These are phyloP conservation scores for Cephonodes hylas DNA, from an alignment of 2,888 invertebrate genomes.

Conservation along the genomic window DNA sequence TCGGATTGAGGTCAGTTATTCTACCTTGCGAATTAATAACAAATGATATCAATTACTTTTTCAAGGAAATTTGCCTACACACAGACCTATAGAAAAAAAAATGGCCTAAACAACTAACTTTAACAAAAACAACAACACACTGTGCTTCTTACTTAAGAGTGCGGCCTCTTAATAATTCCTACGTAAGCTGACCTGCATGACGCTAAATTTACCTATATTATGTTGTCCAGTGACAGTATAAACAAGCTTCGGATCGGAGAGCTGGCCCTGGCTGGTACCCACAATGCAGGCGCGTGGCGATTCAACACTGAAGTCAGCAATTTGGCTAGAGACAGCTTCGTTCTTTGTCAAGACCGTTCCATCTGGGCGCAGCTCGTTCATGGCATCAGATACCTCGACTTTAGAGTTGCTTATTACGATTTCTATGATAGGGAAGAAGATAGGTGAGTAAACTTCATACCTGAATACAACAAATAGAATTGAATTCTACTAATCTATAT, in stretches of 20 bases:
- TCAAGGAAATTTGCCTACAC: no score
- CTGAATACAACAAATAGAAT: background rate
- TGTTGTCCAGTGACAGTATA: constrained; percentile 52
- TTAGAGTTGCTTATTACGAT: constrained; percentile 87
- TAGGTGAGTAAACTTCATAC: constrained; percentile 41
- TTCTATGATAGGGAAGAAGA: constrained; percentile 61
- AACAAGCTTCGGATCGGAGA: constrained; percentile 68
- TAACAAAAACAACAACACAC: no score
- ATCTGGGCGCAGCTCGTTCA: constrained; percentile 92
- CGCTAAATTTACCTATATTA: constrained; percentile 24
- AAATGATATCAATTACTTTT: no score
- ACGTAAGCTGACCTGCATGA: no score
- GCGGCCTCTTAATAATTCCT: no score
- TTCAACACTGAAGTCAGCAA: constrained; percentile 74
- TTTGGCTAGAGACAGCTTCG: constrained; percentile 62
- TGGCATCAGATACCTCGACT: constrained; percentile 90
- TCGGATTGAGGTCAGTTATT: no score
- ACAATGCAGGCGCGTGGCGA: constrained; percentile 80
- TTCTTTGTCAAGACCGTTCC: constrained; percentile 86
- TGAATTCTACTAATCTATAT: background rate
- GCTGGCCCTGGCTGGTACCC: constrained; percentile 75
- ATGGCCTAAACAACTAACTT: no score
- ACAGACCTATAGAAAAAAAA: no score
- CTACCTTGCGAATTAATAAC: no score
- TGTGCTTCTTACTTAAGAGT: no score